A percentile compares a stretch with the other conserved stretches of the same genome.
These are phyloP conservation scores for Adelphocoris suturalis DNA, from an alignment of 2,888 invertebrate genomes.

Conservation along the genomic window DNA sequence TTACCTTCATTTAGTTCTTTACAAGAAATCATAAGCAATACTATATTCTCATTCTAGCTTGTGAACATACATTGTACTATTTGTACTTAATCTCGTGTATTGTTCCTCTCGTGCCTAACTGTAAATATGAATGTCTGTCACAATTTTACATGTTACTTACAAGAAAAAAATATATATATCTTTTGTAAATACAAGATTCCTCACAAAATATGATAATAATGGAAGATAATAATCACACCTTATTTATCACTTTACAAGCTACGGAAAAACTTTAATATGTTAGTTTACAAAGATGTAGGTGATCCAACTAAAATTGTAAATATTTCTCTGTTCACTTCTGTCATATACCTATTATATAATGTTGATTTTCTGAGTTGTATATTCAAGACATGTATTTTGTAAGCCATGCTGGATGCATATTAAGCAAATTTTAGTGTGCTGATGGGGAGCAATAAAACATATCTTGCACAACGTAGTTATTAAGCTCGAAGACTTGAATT, in stretches of 20 bases:
- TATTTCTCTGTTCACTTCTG: slow-evolving; percentile 3
- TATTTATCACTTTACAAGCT: background rate
- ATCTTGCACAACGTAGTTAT: slow-evolving; percentile 75
- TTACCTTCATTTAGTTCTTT: slow-evolving; percentile 23
- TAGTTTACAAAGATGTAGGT: background rate
- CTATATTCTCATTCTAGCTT: slow-evolving; percentile 35
- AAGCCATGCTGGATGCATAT: slow-evolving; percentile 38
- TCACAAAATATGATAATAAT: slow-evolving; percentile 67
- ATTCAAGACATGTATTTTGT: slow-evolving; percentile 58
- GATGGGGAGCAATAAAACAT: slow-evolving; percentile 76
- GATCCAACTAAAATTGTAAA: slow-evolving; percentile 19
- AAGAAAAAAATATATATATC: slow-evolving; percentile 58
- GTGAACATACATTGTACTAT: slow-evolving; percentile 49
- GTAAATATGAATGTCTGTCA: slow-evolving; percentile 54
- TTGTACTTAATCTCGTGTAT: slow-evolving; percentile 55
- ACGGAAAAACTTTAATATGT: background rate
- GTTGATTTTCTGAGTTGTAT: background rate
- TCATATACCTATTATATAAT: background rate
- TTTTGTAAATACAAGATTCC: slow-evolving; percentile 67
- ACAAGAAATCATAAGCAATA: slow-evolving; percentile 61
- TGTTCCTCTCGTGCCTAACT: slow-evolving; percentile 71
- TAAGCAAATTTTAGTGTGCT: slow-evolving; percentile 70
- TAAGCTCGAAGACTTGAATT: slow-evolving; percentile 69
- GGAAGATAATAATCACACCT: slow-evolving; percentile 64
- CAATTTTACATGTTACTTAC: slow-evolving; percentile 7